Conservation (phyloP, 2,797 vertebrate species). For the Myiotriccus ornatus region DNA sequence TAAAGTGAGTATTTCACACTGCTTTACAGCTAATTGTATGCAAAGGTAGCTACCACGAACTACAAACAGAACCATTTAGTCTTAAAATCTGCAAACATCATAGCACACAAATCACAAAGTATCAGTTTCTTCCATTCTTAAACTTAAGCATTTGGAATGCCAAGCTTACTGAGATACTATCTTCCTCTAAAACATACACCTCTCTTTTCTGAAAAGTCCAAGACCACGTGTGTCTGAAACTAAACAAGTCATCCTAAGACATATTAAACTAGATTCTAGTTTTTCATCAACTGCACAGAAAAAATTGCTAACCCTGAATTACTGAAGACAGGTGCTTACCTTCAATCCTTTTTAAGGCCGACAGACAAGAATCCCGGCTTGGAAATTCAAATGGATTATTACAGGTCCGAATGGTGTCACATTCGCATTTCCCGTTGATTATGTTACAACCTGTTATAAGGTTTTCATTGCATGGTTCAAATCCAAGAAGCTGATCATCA, state of each 20-base stretch:
- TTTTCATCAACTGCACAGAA: background rate
- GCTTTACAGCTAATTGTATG: background rate
- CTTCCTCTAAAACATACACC: background rate
- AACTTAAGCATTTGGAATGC: background rate
- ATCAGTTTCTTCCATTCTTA: background rate
- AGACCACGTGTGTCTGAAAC: background rate
- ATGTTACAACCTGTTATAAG: slow-evolving; percentile 91
- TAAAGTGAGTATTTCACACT: background rate
- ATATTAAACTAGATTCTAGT: background rate
- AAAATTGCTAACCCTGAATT: background rate
- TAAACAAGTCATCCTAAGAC: background rate
- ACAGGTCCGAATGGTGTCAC: slow-evolving; percentile 87
- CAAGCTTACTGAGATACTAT: background rate
- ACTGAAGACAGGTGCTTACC: slow-evolving; percentile 74
- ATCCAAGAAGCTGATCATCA: slow-evolving; percentile 88
- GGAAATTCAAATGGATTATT: slow-evolving; percentile 89
- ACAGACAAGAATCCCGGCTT: slow-evolving; percentile 82
- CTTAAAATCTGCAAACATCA: background rate
- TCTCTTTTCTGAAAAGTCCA: background rate
- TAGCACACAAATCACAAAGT: background rate
- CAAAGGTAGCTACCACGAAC: background rate
- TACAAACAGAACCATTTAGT: background rate
- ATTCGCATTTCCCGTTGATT: slow-evolving; percentile 88
- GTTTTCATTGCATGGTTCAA: slow-evolving; percentile 91
- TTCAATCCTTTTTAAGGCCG: slow-evolving; percentile 87